Conservation (phyloP, 2,888 invertebrate species). For the Latrodectus elegans region DNA sequence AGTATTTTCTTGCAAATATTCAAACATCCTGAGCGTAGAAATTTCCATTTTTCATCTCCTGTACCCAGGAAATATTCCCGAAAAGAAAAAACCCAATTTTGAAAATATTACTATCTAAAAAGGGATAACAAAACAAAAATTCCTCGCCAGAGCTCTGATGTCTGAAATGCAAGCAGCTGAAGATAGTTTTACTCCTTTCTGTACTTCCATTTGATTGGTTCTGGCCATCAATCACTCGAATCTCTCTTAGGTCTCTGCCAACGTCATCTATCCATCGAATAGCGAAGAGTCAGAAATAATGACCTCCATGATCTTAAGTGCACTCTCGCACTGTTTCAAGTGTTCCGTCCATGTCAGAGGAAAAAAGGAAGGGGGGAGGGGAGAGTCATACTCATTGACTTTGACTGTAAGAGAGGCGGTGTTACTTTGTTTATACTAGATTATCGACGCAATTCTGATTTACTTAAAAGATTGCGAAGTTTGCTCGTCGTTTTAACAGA, state of each 20-base stretch:
- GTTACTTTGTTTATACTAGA: neutral
- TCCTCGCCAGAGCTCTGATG: neutral
- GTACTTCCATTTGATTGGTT: neutral
- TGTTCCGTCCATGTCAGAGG: neutral
- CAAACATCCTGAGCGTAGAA: too few species aligned
- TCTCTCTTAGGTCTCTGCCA: neutral
- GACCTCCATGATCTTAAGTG: neutral
- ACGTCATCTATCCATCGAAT: neutral
- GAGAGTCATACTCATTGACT: neutral
- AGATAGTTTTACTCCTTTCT: neutral
- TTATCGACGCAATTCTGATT: slow-evolving; percentile 2
- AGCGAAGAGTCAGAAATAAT: slow-evolving; percentile 1
- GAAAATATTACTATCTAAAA: too few species aligned
- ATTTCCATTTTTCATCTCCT: too few species aligned
- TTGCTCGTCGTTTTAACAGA: too few species aligned
- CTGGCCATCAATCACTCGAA: slow-evolving; percentile 2
- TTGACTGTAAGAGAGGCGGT: neutral
- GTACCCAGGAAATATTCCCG: too few species aligned
- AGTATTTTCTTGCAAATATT: too few species aligned
- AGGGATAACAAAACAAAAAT: too few species aligned
- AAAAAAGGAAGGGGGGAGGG: neutral
- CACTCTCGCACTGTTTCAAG: neutral
- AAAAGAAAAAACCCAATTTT: too few species aligned
- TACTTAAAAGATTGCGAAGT: neutral
- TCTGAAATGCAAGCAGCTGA: neutral